Evolutionary conservation across 2,888 invertebrate species (phyloP), one percentile per base, ranked within the genome.

Genomic region (Drosophila stalkeri): DNA sequence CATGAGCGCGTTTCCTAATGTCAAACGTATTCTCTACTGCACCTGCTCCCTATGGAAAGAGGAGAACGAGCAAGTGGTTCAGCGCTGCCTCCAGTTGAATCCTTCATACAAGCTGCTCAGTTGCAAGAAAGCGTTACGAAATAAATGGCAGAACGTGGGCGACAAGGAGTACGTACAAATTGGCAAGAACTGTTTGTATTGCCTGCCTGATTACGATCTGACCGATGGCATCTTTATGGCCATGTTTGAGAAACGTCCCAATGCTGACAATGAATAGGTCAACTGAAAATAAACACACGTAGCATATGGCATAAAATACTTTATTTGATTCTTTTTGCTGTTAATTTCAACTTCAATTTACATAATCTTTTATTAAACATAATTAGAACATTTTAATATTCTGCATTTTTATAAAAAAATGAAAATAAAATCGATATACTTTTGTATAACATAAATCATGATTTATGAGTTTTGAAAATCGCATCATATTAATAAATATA

Each of bases 191-290:
- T 98, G 98, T 91, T 91, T 99, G 46, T 96, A 98, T 90, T 95
- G 97, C 0, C 94, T 94, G 78, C 96, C 97, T 0, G 95, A 96
- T 7, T 93, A 94, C 0, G 98, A 98, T 93, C 93, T 95, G 7
- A 98, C 98, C 0, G 98, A 97, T 92, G 99, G 99, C 3, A 99
- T 99, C 93, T 99, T 99, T 93, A 95, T 99, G 41, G 98, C 99
- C 1, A 95, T 98, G 59, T 96, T 99, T 85, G 97, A 97, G 92
- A 94, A 95, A 55, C 75, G 80, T 1, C 64, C 47, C 1, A 82
- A 72, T 0, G 61, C 43, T 12, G 75, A 74, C 2, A 54, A 60
- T 1, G 68, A 78, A 4, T 67, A 70, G 20, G 3, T 11, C 23
- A 52, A 9, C 11, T 7, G 2, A 18, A 44, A 43, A 59, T n/a